Evolutionary conservation across 1,140 invertebrate species (phyloP), one percentile per base, ranked within the genome.

Genomic region (Drosophila rhopaloa): DNA sequence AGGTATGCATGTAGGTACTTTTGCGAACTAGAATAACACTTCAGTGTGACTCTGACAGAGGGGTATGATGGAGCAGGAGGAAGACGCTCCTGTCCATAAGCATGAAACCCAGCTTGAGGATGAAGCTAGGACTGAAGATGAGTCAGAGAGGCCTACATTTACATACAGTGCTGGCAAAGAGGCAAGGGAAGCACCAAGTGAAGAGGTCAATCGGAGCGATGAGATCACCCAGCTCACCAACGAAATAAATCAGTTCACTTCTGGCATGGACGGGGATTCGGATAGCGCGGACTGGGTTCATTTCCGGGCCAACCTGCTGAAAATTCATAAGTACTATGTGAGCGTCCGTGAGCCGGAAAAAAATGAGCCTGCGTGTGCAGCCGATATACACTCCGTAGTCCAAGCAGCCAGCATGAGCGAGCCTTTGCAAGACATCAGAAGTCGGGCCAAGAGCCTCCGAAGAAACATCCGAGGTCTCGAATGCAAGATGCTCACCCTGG

Each of bases 251-350:
- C 9, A 50, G 1, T 84, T 85, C 35, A 65, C 55, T 0, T 11
- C 13, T 0, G 5, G 37, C 4, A 40, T 84, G n/a, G 77, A 81
- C 1, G 47, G 0, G 2, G 40, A 68, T 24, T 46, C 59, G 1
- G 29, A 60, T 0, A 46, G 10, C 2, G 68, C 44, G 7, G 54
- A 84, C 40, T 85, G 81, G 81, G 4, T 32, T 8, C 11, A 43
- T 0, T 85, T 85, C 10, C 67, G 74, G 7, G 5, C 9, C 1
- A 85, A 73, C 32, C 38, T 84, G n/a, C 19, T 58, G 6, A 65
- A 77, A 16, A 50, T 84, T n/a, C 63, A 76, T 27, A 16, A 46
- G 7, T 57, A 62, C 24, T 85, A 84, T 43, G 35, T 71, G 1
- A 51, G 8, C 9, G 16, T 6, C 5, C 10, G 7, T 13, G 24